phyloP scores from a whole-genome alignment of 2,888 invertebrate genomes.

The Galerucella calmariensis region DNA sequence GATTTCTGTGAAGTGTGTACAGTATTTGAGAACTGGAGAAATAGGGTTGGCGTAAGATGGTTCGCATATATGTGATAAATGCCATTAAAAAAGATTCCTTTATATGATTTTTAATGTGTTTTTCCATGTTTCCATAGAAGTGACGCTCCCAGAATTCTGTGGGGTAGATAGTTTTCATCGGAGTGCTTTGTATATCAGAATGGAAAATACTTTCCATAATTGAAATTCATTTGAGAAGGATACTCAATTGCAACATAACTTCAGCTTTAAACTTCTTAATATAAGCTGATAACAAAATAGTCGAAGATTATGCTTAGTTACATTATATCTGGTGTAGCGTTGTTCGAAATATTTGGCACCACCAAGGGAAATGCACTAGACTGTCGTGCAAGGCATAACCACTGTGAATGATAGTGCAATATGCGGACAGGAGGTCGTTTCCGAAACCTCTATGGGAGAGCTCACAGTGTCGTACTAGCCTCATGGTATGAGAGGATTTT shows the following conservation, averaged over 20 bases:
- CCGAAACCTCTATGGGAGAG: conserved; percentile 48
- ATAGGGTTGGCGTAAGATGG: too few species aligned
- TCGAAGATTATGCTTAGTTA: conserved; percentile 52
- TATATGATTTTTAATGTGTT: too few species aligned
- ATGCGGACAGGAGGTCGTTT: conserved; percentile 55
- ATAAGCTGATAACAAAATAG: conserved; percentile 29
- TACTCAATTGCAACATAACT: background rate
- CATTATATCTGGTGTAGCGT: conserved; percentile 50
- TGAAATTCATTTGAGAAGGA: too few species aligned
- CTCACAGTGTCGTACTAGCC: conserved; percentile 5
- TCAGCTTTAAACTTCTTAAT: background rate
- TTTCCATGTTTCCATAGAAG: too few species aligned
- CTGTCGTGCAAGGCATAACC: conserved; percentile 34
- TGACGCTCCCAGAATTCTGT: too few species aligned
- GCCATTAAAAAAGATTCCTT: too few species aligned
- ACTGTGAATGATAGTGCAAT: conserved; percentile 58
- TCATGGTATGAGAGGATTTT: background rate
- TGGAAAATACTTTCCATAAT: too few species aligned
- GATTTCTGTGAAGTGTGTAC: too few species aligned
- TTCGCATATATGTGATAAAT: too few species aligned
- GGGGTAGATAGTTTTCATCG: too few species aligned
- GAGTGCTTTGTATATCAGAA: too few species aligned
- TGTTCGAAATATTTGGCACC: conserved; percentile 53
- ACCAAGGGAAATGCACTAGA: conserved; percentile 54
- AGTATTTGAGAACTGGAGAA: too few species aligned